Conservation (phyloP, 2,113 vertebrate genomes). For the Saccopteryx bilineata region DNA sequence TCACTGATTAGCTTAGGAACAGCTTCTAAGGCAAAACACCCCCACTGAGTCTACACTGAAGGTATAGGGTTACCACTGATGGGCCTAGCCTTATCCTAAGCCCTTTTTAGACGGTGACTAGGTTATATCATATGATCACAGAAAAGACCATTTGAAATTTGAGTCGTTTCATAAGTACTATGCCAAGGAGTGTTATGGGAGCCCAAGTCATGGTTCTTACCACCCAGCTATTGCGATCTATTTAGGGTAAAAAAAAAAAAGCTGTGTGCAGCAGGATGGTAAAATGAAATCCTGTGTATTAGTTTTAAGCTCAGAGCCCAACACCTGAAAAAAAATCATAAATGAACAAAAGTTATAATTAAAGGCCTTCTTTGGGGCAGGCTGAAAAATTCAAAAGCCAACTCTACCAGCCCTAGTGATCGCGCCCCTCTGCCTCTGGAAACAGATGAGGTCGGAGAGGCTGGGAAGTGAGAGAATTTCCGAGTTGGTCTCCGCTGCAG, state of each 20-base stretch:
- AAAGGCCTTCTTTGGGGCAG: neutral
- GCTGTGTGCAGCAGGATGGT: neutral
- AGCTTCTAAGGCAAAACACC: neutral
- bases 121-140: neutral
- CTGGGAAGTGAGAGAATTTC: neutral
- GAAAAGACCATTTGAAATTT: neutral
- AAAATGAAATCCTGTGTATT: neutral
- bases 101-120: neutral
- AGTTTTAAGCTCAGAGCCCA: neutral
- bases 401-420: neutral
- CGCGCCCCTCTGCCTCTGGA: neutral
- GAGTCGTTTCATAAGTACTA: neutral
- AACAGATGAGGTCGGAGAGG: neutral
- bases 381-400: neutral
- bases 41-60: neutral
- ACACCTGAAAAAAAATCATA: constrained; percentile 29
- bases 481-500: neutral
- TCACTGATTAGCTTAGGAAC: neutral
- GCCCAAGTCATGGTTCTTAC: neutral
- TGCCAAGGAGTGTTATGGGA: neutral
- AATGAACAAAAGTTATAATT: neutral
- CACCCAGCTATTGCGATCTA: neutral
- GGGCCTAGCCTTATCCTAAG: neutral
- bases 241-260: neutral
- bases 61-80: neutral